Evolutionary conservation across 2,113 vertebrate species (phyloP), one percentile per base, ranked within the genome.

Genomic region (Campylorhamphus procurvoides): DNA sequence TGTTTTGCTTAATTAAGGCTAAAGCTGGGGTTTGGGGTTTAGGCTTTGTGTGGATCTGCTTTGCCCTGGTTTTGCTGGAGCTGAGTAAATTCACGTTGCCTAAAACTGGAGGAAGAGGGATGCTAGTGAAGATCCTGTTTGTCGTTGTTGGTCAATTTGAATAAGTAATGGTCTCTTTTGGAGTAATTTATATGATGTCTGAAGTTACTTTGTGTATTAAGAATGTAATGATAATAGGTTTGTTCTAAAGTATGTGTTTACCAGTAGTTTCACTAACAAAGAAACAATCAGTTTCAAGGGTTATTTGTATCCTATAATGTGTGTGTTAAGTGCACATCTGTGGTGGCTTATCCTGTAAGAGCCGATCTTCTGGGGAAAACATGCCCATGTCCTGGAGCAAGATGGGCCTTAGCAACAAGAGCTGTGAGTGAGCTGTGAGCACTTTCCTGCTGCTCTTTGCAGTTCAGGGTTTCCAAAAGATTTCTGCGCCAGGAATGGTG

Each of bases 401-500:
- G 58, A 35, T 25, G 56, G 29, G 8, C 52, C 29, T 19, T 42
- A 75, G 63, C 31, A 84, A 37, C n/a, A 49, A 39, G 63, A 46
- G 12, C 49, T 49, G 5, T 1, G 3, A 59, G 22, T 42, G 40
- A 37, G 37, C 37, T 37, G 37, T 37, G 37, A 37, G 49, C 6
- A 83, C 12, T 44, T 19, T 59, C 59, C 31, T 59, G 67, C 18
- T 58, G 19, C 37, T 33, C 18, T 59, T 73, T 1, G 1, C 11
- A 47, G 0, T 87, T 24, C 23, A 60, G n/a, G 22, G 7, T 64
- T 83, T 83, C 58, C 35, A 40, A 55, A 59, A 62, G 14, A 9
- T 28, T 76, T 77, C 50, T 52, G 11, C 15, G 3, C 39, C 0
- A 0, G 24, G 9, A 3, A 7, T 10, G 4, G 14, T 7, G 6